Conservation (phyloP, 2,888 invertebrate species). For the Tuberolachnus salignus region DNA sequence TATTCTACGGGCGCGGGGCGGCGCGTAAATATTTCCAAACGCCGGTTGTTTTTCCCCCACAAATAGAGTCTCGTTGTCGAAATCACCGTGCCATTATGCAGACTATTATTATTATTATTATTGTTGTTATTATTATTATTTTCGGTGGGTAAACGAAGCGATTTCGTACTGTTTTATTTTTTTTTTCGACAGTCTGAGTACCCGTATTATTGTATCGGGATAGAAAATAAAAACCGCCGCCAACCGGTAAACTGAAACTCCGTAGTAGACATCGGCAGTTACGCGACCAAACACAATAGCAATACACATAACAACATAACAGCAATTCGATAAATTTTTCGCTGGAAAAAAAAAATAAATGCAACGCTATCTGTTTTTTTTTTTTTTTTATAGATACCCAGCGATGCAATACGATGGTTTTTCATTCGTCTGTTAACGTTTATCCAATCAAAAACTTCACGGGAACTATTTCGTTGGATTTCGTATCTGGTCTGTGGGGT, state of each 20-base stretch:
- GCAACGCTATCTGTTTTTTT: too few species aligned
- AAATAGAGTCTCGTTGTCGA: constrained; percentile 12
- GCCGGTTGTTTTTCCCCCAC: neutral
- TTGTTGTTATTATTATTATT: neutral
- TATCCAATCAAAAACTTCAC: too few species aligned
- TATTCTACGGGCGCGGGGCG: neutral
- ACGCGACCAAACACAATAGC: neutral
- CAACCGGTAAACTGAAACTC: too few species aligned
- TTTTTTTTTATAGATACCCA: too few species aligned
- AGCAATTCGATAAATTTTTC: too few species aligned
- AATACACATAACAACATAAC: neutral
- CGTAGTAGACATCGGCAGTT: neutral
- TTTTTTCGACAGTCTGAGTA: neutral
- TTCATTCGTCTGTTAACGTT: too few species aligned
- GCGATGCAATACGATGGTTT: too few species aligned
- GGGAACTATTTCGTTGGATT: too few species aligned
- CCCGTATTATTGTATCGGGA: too few species aligned
- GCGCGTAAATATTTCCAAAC: neutral
- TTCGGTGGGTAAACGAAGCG: neutral
- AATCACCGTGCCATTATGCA: constrained; percentile 16
- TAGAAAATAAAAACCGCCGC: neutral
- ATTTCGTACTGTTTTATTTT: neutral
- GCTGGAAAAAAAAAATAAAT: too few species aligned
- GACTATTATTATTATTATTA: neutral
- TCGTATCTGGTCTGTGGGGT: too few species aligned